phyloP scores from a whole-genome alignment of 2,797 vertebrate genomes.

The Periophthalmus magnuspinnatus region DNA sequence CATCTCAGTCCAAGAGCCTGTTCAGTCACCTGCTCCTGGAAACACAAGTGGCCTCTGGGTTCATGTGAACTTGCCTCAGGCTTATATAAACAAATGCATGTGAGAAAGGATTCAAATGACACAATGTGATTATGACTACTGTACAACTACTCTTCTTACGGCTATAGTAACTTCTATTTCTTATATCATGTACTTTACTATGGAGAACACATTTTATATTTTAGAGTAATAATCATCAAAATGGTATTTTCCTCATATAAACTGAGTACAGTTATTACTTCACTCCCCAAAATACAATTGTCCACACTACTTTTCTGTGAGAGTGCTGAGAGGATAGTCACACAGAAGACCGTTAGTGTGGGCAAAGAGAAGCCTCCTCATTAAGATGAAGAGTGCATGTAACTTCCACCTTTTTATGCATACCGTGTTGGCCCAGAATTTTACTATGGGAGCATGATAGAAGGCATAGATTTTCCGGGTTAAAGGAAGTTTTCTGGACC shows the following conservation, averaged over 20 bases:
- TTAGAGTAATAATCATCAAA: too few relatives aligned
- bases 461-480: slow-evolving; percentile 96
- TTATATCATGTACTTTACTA: background rate
- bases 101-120: slow-evolving; percentile 15
- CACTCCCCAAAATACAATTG: background rate
- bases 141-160: background rate
- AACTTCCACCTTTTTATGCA: slow-evolving; percentile 30
- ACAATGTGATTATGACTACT: background rate
- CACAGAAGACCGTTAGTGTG: background rate
- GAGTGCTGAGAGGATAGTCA: background rate
- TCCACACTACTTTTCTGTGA: background rate
- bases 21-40: slow-evolving; percentile 8
- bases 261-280: background rate
- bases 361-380: background rate
- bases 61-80: slow-evolving; percentile 64
- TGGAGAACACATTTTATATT: background rate
- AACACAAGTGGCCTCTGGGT: slow-evolving; percentile 32
- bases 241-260: background rate
- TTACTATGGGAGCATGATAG: slow-evolving; percentile 97
- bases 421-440: slow-evolving; percentile 99
- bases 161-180: background rate
- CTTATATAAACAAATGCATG: slow-evolving; percentile 39
- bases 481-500: slow-evolving; percentile 90
- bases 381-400: background rate
- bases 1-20: slow-evolving; percentile 28